Percentiles rank a stretch among this genome's conserved stretches.
These are phyloP conservation scores for Spodoptera littoralis DNA, from an alignment of 2,888 invertebrate species.

Conservation along the genomic window DNA sequence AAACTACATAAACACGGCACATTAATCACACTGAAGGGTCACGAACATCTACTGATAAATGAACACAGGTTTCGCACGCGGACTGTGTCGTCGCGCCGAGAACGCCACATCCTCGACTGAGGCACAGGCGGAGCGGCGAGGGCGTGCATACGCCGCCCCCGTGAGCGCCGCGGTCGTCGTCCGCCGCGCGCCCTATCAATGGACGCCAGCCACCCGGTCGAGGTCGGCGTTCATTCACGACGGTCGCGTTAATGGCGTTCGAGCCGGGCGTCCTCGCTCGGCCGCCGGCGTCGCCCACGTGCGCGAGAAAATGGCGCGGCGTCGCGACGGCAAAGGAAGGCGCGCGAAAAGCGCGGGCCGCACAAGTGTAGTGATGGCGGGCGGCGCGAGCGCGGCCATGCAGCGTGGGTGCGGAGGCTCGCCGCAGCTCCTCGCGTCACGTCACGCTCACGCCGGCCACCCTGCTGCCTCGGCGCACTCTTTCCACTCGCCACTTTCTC, in stretches of 20 bases:
- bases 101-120: conserved; percentile 89
- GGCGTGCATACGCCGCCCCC: conserved; percentile 86
- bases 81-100: conserved; percentile 82
- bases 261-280: conserved; percentile 80
- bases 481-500: conserved; percentile 67
- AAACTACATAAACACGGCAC: conserved; percentile 73
- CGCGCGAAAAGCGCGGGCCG: conserved; percentile 86
- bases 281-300: conserved; percentile 84
- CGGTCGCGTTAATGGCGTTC: conserved; percentile 85
- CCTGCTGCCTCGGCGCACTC: conserved; percentile 54
- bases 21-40: conserved; percentile 71
- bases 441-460: conserved; percentile 51
- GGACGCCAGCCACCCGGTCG: conserved; percentile 84
- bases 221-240: conserved; percentile 88
- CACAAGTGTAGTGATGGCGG: conserved; percentile 81
- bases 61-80: conserved; percentile 86
- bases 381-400: conserved; percentile 71
- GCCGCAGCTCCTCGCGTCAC: conserved; percentile 77
- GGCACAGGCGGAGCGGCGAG: conserved; percentile 84
- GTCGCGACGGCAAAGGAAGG: conserved; percentile 84
- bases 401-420: conserved; percentile 84
- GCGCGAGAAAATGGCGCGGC: conserved; percentile 88
- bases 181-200: conserved; percentile 85
- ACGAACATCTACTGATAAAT: conserved; percentile 83
- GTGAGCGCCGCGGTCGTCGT: conserved; percentile 80